Conservation (phyloP, 2,113 vertebrate genomes). For the Siphamia tubifer region DNA sequence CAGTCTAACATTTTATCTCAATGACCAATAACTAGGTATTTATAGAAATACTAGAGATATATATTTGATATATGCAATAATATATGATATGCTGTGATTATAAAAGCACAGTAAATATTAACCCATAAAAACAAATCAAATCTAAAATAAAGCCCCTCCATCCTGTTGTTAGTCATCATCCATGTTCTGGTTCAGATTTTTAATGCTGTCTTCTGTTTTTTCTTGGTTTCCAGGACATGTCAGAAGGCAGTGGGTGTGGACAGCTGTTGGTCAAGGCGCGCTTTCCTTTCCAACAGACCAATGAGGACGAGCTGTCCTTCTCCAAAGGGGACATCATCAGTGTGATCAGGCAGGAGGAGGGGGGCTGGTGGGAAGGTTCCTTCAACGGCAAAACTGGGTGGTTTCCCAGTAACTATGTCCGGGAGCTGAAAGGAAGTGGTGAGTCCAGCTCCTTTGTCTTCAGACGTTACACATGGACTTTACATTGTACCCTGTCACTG, state of each 20-base stretch:
- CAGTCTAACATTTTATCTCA: too few relatives aligned
- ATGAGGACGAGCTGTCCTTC: constrained; percentile 97
- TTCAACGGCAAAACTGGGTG: constrained; percentile 89
- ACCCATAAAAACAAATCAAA: too few relatives aligned
- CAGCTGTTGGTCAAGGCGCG: constrained; percentile 91
- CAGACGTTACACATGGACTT: neutral
- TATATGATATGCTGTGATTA: too few relatives aligned
- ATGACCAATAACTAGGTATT: too few relatives aligned
- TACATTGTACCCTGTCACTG: neutral
- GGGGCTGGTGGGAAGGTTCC: constrained; percentile 98
- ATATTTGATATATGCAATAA: too few relatives aligned
- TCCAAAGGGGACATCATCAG: constrained; percentile 94
- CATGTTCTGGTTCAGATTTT: too few relatives aligned
- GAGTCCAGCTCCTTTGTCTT: constrained; percentile 54
- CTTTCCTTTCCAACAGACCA: constrained; percentile 94
- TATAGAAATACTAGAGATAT: too few relatives aligned
- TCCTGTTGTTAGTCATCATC: too few relatives aligned
- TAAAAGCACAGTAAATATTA: too few relatives aligned
- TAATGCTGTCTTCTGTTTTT: neutral
- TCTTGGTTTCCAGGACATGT: constrained; percentile 87
- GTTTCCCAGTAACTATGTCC: constrained; percentile 98
- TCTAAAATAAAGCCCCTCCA: too few relatives aligned
- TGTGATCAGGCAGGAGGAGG: constrained; percentile 92
- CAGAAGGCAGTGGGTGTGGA: constrained; percentile 85
- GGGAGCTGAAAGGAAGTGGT: constrained; percentile 94